Conservation (phyloP, 2,888 invertebrate species). For the Elysia crispata region DNA sequence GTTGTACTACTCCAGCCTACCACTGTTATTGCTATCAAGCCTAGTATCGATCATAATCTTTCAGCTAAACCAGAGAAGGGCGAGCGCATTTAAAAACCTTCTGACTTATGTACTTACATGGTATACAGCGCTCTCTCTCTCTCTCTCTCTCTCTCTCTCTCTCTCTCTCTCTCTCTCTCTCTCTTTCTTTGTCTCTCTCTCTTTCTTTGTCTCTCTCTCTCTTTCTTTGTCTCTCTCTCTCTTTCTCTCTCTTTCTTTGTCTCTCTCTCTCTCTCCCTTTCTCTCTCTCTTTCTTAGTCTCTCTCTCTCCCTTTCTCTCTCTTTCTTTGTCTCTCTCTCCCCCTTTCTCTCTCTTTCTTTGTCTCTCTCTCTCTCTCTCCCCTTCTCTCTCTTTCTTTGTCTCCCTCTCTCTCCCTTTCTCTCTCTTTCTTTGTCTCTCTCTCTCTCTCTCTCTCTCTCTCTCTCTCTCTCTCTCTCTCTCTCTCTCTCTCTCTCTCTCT, state of each 20-base stretch:
- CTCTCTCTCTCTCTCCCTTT: not conserved
- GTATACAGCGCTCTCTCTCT: too few species aligned
- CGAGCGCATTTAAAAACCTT: too few species aligned
- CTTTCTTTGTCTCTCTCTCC: constrained; percentile 5
- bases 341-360: not conserved
- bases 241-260: not conserved
- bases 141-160: constrained; percentile 30
- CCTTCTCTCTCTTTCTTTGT: not conserved
- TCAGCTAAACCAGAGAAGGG: too few species aligned
- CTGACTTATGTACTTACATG: too few species aligned
- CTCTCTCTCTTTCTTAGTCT: constrained; percentile 4
- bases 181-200: constrained; percentile 23
- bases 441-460: constrained; percentile 24
- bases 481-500: constrained; percentile 33
- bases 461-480: constrained; percentile 31
- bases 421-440: constrained; percentile 7
- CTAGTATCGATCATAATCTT: too few species aligned
- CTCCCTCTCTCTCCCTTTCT: too few species aligned
- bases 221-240: not conserved
- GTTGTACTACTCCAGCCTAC: too few species aligned
- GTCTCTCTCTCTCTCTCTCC: not conserved
- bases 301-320: constrained; percentile 24
- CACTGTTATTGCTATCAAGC: too few species aligned
- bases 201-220: not conserved
- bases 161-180: constrained; percentile 31